Conservation (phyloP, 2,113 vertebrate species). For the Eulemur rufifrons region DNA sequence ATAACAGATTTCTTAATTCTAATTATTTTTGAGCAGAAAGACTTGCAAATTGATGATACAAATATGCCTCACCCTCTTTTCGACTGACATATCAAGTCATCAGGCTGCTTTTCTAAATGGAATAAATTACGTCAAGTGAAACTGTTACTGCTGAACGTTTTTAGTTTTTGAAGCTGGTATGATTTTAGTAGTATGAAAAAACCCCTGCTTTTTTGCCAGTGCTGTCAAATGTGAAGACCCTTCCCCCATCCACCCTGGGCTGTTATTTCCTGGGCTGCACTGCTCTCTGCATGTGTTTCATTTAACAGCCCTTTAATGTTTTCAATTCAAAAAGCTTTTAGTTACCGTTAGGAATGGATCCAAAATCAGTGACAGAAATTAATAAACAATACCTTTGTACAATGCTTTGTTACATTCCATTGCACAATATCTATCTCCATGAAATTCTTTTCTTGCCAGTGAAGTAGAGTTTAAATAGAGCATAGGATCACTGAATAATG, state of each 20-base stretch:
- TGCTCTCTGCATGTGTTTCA: conserved; percentile 43
- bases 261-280: background rate
- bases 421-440: conserved; percentile 63
- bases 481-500: conserved; percentile 50
- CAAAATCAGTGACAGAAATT: conserved; percentile 74
- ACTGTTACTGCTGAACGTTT: background rate
- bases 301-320: conserved; percentile 52
- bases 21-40: conserved; percentile 26
- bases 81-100: background rate
- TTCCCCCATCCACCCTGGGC: background rate
- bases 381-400: conserved; percentile 57
- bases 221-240: background rate
- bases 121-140: background rate
- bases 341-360: conserved; percentile 62
- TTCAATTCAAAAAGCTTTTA: conserved; percentile 71
- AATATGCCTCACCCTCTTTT: background rate
- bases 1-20: conserved; percentile 35
- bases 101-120: background rate
- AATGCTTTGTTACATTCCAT: conserved; percentile 66
- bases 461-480: conserved; percentile 69
- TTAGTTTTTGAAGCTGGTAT: background rate
- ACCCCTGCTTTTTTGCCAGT: background rate
- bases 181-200: conserved; percentile 29
- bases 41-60: conserved; percentile 6
- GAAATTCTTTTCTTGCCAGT: conserved; percentile 69